A percentile compares a stretch with the other conserved stretches of the same genome.
These are phyloP conservation scores for Paracentrotus lividus DNA, from an alignment of 53 echinoderm and acorn worm genomes.

Conservation along the genomic window DNA sequence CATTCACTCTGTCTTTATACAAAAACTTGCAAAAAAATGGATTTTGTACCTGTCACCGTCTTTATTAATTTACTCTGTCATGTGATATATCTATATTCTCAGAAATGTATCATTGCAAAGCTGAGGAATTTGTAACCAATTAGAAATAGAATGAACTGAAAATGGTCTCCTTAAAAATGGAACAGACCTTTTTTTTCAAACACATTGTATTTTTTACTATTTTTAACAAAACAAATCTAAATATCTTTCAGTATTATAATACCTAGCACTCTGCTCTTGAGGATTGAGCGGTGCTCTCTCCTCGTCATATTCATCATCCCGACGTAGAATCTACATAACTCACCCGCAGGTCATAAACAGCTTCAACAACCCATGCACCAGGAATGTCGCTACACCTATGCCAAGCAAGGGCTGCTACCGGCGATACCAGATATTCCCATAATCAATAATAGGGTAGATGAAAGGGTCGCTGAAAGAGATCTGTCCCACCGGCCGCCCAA, in stretches of 20 bases:
- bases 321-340: conserved; percentile 8
- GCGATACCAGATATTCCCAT: conserved; percentile 75
- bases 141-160: no score
- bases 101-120: no score
- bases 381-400: conserved; percentile 27
- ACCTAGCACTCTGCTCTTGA: neutral
- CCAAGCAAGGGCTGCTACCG: conserved; percentile 60
- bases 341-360: conserved; percentile 58
- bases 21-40: no score
- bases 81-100: no score
- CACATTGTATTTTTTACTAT: no score
- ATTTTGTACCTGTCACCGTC: no score
- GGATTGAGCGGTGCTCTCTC: conserved; percentile 1
- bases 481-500: conserved; percentile 79
- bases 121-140: no score
- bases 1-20: no score
- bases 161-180: no score
- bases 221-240: neutral
- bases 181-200: no score
- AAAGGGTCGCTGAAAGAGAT: conserved; percentile 40
- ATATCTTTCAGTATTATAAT: neutral
- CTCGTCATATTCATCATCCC: neutral
- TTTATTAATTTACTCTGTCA: no score
- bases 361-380: conserved; percentile 73
- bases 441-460: conserved; percentile 78